Evolutionary conservation across 92 coral and sea anemone species (phyloP).

Genomic region (Phenganax subtilis): DNA sequence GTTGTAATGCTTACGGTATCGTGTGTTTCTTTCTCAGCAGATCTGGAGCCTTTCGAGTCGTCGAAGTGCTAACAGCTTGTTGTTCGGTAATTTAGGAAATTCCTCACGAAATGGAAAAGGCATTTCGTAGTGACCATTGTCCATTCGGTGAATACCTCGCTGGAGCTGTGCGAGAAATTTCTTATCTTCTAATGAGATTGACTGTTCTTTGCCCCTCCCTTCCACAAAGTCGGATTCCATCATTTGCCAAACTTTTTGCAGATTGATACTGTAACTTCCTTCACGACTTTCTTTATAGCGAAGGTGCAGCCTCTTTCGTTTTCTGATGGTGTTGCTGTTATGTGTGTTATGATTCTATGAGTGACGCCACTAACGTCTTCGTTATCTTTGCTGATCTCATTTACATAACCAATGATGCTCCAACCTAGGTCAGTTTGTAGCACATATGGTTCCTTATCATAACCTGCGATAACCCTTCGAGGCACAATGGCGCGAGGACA

Average conservation of each 20-base stretch:
- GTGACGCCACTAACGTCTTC: not conserved
- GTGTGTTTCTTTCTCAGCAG: conserved; percentile 9
- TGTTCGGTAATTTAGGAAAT: conserved; percentile 40
- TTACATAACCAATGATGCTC: conserved; percentile 11
- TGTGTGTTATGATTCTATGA: not conserved
- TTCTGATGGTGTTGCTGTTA: not conserved
- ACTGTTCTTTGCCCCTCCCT: not conserved
- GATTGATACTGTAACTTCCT: conserved; percentile 48
- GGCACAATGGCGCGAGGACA: conserved; percentile 19
- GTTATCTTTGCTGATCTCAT: not conserved
- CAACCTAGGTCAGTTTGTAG: conserved; percentile 19
- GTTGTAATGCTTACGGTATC: conserved; percentile 37
- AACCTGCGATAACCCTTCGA: not conserved
- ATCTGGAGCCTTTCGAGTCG: conserved; percentile 44
- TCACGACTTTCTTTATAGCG: conserved; percentile 20
- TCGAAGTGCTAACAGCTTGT: conserved; percentile 39
- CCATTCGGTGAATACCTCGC: conserved; percentile 31
- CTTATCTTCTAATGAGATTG: conserved; percentile 40
- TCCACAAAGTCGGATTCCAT: conserved; percentile 51
- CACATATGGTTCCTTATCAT: not conserved
- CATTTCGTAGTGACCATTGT: conserved; percentile 51
- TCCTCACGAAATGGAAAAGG: conserved; percentile 44
- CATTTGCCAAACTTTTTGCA: conserved; percentile 37
- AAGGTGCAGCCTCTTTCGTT: conserved; percentile 35
- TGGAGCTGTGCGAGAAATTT: conserved; percentile 37